Base-by-base conservation (phyloP, 2,888 invertebrate genomes). In the Sipha maydis region DNA sequence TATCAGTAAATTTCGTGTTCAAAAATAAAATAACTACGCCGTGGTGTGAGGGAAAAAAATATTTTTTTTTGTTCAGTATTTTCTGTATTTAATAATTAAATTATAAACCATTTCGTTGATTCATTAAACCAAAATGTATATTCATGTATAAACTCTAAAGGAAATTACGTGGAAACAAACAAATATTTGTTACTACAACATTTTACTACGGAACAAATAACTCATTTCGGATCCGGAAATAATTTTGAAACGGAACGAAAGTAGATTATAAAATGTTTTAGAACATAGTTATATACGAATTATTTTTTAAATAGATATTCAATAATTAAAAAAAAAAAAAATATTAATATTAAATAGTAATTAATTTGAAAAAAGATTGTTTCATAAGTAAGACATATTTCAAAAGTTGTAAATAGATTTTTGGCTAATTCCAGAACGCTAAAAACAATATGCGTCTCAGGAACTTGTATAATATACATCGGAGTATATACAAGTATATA, bases 201-300 rank as follows among this genome's bases (percentile, higher is more conserved):
- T 77, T 69, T 67, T 9, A n/a, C 77, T 28, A 48, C 85, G 31
- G 25, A 31, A 76, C 76, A 41, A 76, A 77, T 76, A 77, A 85
- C 41, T 76, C 25, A 21, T 41, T 84, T 69, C 69, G 14, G 69
- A 69, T 56, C 79, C 79, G 86, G 86, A 80, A 79, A 34, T 80
- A 73, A 86, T 86, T 80, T 80, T 31, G 41, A 17, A 86, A 80
- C 86, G 86, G 86, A 86, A 86, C 86, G 38, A 56, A 71, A 79
- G 38, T 56, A 38, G 34, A 34, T 25, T 38, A 54, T 56, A 28
- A 19, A n/a, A 25, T 31, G 17, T 21, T 21, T 28, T 54, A 31
- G 54, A 76, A 75, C 31, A 75, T 25, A 25, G 8, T 25, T 25
- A 7, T 75, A 38, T 21, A 14, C 8, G n/a, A 9, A 25, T n/a